phyloP scores from a whole-genome alignment of 2,113 vertebrate genomes.

The Sigmodon hispidus region DNA sequence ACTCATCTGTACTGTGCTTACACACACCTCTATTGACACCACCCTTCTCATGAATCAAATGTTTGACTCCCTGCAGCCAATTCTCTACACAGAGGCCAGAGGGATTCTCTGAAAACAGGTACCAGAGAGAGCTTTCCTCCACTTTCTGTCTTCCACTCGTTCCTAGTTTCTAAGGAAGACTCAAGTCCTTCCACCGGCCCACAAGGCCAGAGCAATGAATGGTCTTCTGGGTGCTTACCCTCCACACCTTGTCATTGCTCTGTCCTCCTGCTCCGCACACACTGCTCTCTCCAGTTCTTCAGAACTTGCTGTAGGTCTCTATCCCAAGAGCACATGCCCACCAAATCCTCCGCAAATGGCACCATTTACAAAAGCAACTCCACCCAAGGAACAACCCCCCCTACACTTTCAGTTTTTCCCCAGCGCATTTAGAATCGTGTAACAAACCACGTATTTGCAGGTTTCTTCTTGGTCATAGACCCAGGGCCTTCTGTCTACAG shows the following conservation, averaged over 20 bases:
- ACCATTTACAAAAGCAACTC: background rate
- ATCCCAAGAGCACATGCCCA: background rate
- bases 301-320: background rate
- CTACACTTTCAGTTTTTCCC: background rate
- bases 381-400: background rate
- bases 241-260: background rate
- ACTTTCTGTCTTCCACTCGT: background rate
- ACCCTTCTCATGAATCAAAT: background rate
- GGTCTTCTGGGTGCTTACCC: accelerated
- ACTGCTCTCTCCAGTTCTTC: background rate
- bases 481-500: background rate
- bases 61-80: background rate
- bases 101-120: background rate
- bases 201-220: background rate
- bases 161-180: background rate
- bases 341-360: background rate
- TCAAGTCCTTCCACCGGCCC: background rate
- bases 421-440: background rate
- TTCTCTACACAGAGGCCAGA: background rate
- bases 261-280: background rate
- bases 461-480: background rate
- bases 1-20: background rate
- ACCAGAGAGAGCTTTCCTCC: background rate
- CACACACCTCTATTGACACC: background rate
- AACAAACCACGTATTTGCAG: background rate